Percentiles rank a stretch among this genome's conserved stretches.
phyloP scores from a whole-genome alignment of 2,888 invertebrate genomes.

The Alitta virens region DNA sequence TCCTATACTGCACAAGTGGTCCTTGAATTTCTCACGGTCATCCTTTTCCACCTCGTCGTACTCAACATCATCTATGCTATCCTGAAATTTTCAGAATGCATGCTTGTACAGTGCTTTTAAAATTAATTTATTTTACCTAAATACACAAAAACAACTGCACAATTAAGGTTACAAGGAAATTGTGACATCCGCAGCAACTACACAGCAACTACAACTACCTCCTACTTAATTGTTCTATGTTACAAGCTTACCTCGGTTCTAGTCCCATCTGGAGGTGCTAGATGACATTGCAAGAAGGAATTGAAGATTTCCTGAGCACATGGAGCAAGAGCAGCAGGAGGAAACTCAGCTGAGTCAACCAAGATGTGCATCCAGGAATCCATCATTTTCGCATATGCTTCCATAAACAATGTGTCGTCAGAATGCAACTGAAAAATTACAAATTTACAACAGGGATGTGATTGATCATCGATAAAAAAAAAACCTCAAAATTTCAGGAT shows the following conservation, averaged over 20 bases:
- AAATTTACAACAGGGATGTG: no score
- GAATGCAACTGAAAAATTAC: slow-evolving; percentile 41
- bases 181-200: no score
- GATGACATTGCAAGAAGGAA: slow-evolving; percentile 75
- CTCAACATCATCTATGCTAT: slow-evolving; percentile 55
- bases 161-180: no score
- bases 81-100: no score
- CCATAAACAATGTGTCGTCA: slow-evolving; percentile 64
- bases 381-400: slow-evolving; percentile 70
- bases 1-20: slow-evolving; percentile 75
- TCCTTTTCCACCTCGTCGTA: slow-evolving; percentile 49
- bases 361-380: slow-evolving; percentile 69
- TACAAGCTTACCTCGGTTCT: slow-evolving; percentile 63
- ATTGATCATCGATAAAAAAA: no score
- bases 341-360: slow-evolving; percentile 53
- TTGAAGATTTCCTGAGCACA: slow-evolving; percentile 66
- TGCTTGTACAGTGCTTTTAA: no score
- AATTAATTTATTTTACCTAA: no score
- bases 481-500: no score
- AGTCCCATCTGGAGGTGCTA: slow-evolving; percentile 78
- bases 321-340: slow-evolving; percentile 35
- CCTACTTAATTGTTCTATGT: no score
- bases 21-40: slow-evolving; percentile 63
- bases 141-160: no score
- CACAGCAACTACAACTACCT: no score